phyloP scores from a whole-genome alignment of 2,113 vertebrate genomes.

The Catagonus wagneri region DNA sequence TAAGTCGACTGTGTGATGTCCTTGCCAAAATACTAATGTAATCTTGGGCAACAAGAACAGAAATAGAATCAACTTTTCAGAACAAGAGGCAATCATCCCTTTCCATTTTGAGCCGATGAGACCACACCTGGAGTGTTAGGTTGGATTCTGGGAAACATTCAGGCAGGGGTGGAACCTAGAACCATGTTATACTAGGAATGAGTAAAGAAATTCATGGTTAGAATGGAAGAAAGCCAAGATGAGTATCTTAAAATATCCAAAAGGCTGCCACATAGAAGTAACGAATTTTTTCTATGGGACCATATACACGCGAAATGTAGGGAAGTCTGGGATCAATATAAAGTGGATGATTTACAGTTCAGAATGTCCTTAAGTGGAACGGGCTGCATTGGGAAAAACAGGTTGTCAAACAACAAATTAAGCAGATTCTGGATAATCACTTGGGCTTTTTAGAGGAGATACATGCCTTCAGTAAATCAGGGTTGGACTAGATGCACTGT shows the following conservation, averaged over 20 bases:
- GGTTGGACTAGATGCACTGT: too few species aligned
- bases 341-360: not conserved
- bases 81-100: not conserved
- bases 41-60: not conserved
- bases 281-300: accelerated
- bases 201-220: not conserved
- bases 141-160: not conserved
- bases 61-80: not conserved
- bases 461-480: not conserved
- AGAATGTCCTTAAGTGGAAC: not conserved
- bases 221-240: not conserved
- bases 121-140: not conserved
- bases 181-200: accelerated
- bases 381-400: not conserved
- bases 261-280: not conserved
- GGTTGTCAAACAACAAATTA: not conserved
- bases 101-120: not conserved
- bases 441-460: not conserved
- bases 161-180: not conserved
- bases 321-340: accelerated
- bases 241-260: not conserved
- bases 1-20: not conserved
- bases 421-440: not conserved
- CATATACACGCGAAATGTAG: not conserved
- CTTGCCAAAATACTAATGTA: slow-evolving; percentile 6